Percentiles rank a stretch among this genome's conserved stretches.
Conservation (phyloP, 2,113 vertebrate genomes). For the Ranitomeya variabilis region DNA sequence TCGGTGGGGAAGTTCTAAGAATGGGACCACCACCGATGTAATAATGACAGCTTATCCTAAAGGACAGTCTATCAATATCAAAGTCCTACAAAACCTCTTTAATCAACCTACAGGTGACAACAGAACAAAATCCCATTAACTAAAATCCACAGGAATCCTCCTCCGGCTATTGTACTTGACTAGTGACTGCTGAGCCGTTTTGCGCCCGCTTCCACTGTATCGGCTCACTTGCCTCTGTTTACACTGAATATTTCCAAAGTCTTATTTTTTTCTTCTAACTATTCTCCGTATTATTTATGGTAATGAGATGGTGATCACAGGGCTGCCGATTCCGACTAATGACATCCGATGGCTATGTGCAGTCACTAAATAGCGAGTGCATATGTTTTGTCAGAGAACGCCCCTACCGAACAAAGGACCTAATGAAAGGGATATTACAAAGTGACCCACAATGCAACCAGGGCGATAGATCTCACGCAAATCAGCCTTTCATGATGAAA, state of each 20-base stretch:
- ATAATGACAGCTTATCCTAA: no score
- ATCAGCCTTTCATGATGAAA: slow-evolving; percentile 52
- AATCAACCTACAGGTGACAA: background rate
- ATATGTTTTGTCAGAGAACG: slow-evolving; percentile 29
- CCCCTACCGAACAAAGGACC: slow-evolving; percentile 5
- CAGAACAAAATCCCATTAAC: background rate
- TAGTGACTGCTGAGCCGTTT: background rate
- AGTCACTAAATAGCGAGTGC: slow-evolving; percentile 10
- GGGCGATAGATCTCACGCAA: slow-evolving; percentile 53
- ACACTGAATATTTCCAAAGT: background rate
- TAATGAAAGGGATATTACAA: slow-evolving; percentile 52
- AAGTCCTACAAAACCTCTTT: no score
- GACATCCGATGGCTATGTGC: slow-evolving; percentile 13
- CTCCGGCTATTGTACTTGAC: background rate
- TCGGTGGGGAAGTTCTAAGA: no score
- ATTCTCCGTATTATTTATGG: background rate
- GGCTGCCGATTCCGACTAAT: slow-evolving; percentile 23
- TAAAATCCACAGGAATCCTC: background rate
- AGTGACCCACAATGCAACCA: slow-evolving; percentile 44
- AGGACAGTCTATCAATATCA: no score
- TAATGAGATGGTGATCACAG: slow-evolving; percentile 53
- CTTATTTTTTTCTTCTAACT: background rate
- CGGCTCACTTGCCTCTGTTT: background rate
- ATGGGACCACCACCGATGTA: no score
- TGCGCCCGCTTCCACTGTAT: background rate